Conservation (phyloP, 2,797 vertebrate genomes). For the Eupleurogrammus muticus region DNA sequence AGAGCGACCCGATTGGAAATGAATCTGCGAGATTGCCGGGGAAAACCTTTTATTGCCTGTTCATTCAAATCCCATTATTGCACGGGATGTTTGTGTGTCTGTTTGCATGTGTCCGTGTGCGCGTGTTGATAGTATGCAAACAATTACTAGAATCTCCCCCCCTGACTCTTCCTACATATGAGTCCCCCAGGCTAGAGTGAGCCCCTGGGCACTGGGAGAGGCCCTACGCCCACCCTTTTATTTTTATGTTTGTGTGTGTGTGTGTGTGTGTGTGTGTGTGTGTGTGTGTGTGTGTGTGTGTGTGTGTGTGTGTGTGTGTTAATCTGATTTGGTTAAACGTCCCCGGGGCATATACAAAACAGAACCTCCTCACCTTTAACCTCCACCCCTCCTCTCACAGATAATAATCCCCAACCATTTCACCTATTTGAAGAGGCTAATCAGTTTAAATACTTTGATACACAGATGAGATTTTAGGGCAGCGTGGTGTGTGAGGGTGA, state of each 20-base stretch:
- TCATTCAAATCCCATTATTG: slow-evolving; percentile 48
- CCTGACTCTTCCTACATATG: slow-evolving; percentile 31
- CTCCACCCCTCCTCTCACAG: slow-evolving; percentile 47
- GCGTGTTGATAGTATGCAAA: slow-evolving; percentile 41
- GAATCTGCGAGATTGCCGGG: slow-evolving; percentile 91
- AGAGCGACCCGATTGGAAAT: slow-evolving; percentile 83
- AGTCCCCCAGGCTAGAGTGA: slow-evolving; percentile 41
- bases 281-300: slow-evolving; percentile 23
- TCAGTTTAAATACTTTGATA: slow-evolving; percentile 57
- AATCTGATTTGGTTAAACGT: slow-evolving; percentile 93
- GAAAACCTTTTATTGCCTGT: slow-evolving; percentile 46
- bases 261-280: slow-evolving; percentile 37
- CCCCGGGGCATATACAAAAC: slow-evolving; percentile 88
- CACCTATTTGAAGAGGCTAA: slow-evolving; percentile 59
- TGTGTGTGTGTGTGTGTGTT: slow-evolving; percentile 72
- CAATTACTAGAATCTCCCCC: slow-evolving; percentile 34
- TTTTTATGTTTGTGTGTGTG: slow-evolving; percentile 35
- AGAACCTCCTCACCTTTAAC: slow-evolving; percentile 82
- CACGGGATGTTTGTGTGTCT: slow-evolving; percentile 6
- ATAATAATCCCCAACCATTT: slow-evolving; percentile 44
- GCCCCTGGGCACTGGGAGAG: slow-evolving; percentile 36
- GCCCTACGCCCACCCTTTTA: slow-evolving; percentile 42
- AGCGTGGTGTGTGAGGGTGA: not conserved
- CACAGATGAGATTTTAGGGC: slow-evolving; percentile 16
- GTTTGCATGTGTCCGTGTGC: slow-evolving; percentile 11